A percentile compares a stretch with the other conserved stretches of the same genome.
phyloP scores from a whole-genome alignment of 2,797 vertebrate species.

The Lacerta viridis region DNA sequence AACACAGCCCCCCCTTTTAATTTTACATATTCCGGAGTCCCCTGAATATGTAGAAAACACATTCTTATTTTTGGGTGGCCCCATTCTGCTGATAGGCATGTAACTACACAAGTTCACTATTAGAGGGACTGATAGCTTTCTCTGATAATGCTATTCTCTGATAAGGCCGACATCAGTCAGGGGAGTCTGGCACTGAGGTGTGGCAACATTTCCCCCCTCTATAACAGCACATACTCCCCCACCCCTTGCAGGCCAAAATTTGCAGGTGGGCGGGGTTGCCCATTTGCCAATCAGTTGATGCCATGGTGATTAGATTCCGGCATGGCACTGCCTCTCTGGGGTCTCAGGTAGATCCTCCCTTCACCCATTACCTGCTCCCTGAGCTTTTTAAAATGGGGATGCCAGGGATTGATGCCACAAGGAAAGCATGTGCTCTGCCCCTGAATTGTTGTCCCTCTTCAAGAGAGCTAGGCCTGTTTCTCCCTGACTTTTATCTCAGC shows the following conservation, averaged over 20 bases:
- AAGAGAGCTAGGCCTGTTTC: background rate
- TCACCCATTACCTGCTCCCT: background rate
- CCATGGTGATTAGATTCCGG: too few relatives aligned
- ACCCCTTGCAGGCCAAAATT: background rate
- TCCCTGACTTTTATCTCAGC: constrained; percentile 32
- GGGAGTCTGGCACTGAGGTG: background rate
- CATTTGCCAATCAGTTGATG: too few relatives aligned
- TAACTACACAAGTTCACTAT: background rate
- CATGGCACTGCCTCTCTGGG: background rate
- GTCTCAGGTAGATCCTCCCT: background rate
- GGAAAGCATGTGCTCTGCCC: background rate
- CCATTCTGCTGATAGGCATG: background rate
- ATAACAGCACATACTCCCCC: background rate
- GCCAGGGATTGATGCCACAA: background rate
- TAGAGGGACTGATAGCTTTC: background rate
- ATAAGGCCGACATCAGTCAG: background rate
- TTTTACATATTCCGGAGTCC: background rate
- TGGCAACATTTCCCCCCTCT: background rate
- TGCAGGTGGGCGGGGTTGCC: too few relatives aligned
- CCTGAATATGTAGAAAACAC: background rate
- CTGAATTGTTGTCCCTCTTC: background rate
- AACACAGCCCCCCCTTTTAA: background rate
- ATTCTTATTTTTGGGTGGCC: background rate
- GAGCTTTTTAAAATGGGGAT: background rate
- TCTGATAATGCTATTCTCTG: background rate